Evolutionary conservation across 2,797 vertebrate species (phyloP).

Genomic region (Coracias cyanogaster): DNA sequence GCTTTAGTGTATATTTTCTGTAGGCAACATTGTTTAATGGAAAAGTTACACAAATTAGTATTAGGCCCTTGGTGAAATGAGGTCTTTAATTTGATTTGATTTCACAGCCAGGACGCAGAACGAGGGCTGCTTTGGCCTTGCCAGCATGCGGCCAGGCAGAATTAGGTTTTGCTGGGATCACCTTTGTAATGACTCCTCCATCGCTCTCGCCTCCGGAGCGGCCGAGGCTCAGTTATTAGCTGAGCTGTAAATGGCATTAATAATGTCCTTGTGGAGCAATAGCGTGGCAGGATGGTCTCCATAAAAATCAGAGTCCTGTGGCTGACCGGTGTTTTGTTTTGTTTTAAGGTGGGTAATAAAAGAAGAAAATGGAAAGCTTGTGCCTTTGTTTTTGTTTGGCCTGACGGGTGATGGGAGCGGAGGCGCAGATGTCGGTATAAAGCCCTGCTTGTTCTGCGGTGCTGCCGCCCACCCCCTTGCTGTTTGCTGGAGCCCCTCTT

Average conservation of each 20-base stretch:
- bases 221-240: slow-evolving; percentile 25
- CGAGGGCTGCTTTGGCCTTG: neutral
- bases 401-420: neutral
- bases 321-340: neutral
- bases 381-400: slow-evolving; percentile 29
- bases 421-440: slow-evolving; percentile 9
- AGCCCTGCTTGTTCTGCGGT: neutral
- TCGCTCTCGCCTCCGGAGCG: neutral
- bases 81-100: slow-evolving; percentile 80
- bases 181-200: slow-evolving; percentile 59
- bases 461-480: fast-evolving
- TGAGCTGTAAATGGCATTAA: slow-evolving; percentile 69
- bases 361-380: slow-evolving; percentile 35
- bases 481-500: neutral
- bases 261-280: slow-evolving; percentile 68
- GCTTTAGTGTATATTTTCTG: slow-evolving; percentile 51
- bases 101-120: slow-evolving; percentile 59
- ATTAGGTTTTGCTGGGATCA: slow-evolving; percentile 57
- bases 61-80: slow-evolving; percentile 72
- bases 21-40: slow-evolving; percentile 76
- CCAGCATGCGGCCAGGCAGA: slow-evolving; percentile 56
- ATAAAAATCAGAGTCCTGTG: slow-evolving; percentile 52
- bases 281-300: slow-evolving; percentile 39
- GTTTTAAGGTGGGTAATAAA: slow-evolving; percentile 8
- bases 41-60: slow-evolving; percentile 79